phyloP scores from a whole-genome alignment of 2,113 vertebrate species.

The Lophius piscatorius region DNA sequence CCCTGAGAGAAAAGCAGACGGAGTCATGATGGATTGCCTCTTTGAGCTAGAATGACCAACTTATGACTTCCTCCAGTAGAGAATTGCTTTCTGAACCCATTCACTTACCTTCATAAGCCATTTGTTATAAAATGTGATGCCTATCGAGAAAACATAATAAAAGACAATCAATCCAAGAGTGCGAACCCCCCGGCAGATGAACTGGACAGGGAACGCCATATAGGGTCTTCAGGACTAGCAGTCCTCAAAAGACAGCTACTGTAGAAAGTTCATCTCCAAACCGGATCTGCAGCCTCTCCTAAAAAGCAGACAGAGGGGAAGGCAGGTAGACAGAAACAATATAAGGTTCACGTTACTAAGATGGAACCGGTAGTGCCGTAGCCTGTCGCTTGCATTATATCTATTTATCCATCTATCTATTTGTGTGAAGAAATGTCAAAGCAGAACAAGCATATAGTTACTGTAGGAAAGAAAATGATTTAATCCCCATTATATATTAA shows the following conservation, averaged over 20 bases:
- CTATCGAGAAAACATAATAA: constrained; percentile 92
- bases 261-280: constrained; percentile 25
- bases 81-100: too few species aligned
- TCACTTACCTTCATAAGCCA: constrained; percentile 88
- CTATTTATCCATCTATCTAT: too few species aligned
- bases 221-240: constrained; percentile 13
- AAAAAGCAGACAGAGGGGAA: background rate
- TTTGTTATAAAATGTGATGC: constrained; percentile 96
- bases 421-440: too few species aligned
- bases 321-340: too few species aligned
- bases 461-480: too few species aligned
- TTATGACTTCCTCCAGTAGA: too few species aligned
- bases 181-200: constrained; percentile 79
- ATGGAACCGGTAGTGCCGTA: too few species aligned
- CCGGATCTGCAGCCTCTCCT: background rate
- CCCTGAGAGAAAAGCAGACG: constrained; percentile 68
- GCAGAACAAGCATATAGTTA: too few species aligned
- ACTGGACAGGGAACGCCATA: constrained; percentile 75
- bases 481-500: too few species aligned
- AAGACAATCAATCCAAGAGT: constrained; percentile 84
- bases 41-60: accelerated
- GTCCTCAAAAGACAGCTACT: constrained; percentile 27
- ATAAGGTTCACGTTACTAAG: too few species aligned
- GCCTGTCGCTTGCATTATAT: too few species aligned
- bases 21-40: background rate